Evolutionary conservation across 2,888 invertebrate species (phyloP), one percentile per base, ranked within the genome.

Genomic region (Mayetiola destructor): DNA sequence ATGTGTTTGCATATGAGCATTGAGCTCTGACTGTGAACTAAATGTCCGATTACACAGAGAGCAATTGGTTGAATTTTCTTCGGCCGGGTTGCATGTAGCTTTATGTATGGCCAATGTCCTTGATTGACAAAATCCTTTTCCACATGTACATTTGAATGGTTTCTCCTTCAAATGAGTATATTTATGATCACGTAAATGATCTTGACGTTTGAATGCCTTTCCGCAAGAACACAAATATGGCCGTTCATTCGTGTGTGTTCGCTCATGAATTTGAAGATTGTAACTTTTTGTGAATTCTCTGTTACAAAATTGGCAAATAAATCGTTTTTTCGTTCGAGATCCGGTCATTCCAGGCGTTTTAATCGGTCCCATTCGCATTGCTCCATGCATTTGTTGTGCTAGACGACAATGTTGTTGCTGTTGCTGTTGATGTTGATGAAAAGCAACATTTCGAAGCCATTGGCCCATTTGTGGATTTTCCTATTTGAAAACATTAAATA

Each of bases 121-220:
- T 21, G 92, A 90, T 69, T 97, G 97, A 70, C 97, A 99, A 74
- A 99, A 97, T 5, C 97, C 97, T 74, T 97, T 97, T 48, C 94
- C 94, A 71, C 97, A 97, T 65, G 94, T 89, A 72, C 97, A 99
- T 69, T 94, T 96, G 76, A 96, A 97, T 0, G 97, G 97, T 71
- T 97, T 97, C 73, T 96, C 94, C 69, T 96, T 96, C 62, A 92
- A 92, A 75, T 97, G 97, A 62, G 96, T 97, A 75, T 95, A 97
- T 69, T 89, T 87, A 76, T 91, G 90, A 69, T 90, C 90, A 73
- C 90, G 80, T 60, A 91, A 79, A 73, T 91, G 90, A 74, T 96
- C 95, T 75, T 95, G 95, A 65, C 95, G 79, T 61, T 95, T 80
- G 77, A 95, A 96, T 21, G 93, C 91, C 72, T 95, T 95, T 62